phyloP scores from a whole-genome alignment of 2,113 vertebrate genomes.

The Nothobranchius kuhntae region DNA sequence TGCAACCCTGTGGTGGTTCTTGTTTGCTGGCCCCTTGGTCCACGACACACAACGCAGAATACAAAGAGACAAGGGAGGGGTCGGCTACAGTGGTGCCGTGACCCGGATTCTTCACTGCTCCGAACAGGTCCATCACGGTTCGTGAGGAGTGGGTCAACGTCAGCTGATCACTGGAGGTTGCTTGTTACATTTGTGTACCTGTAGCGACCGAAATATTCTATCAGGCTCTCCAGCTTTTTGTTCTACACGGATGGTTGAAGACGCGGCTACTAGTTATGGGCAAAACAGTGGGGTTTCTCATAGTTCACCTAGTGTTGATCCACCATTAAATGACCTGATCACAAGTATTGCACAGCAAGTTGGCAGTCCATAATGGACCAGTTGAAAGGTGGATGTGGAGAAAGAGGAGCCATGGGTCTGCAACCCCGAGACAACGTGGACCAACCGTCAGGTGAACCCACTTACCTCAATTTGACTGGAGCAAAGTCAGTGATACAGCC shows the following conservation, averaged over 20 bases:
- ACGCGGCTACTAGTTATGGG: background rate
- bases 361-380: background rate
- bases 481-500: background rate
- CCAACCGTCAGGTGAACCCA: background rate
- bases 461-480: background rate
- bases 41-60: too few relatives aligned
- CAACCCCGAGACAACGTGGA: background rate
- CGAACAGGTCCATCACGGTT: too few relatives aligned
- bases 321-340: background rate
- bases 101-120: too few relatives aligned
- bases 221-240: background rate
- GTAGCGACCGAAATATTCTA: too few relatives aligned
- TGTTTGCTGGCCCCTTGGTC: too few relatives aligned
- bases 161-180: too few relatives aligned
- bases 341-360: conserved; percentile 2
- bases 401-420: background rate
- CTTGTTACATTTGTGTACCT: too few relatives aligned
- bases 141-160: too few relatives aligned
- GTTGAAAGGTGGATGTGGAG: background rate
- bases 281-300: background rate
- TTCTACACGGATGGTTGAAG: background rate
- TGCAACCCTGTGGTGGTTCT: too few relatives aligned
- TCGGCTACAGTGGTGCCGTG: too few relatives aligned
- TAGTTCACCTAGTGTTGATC: background rate
- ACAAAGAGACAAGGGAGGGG: too few relatives aligned